These are phyloP conservation scores for Lasioglossum malachurum DNA, from an alignment of 2,888 invertebrate species.

Conservation along the genomic window DNA sequence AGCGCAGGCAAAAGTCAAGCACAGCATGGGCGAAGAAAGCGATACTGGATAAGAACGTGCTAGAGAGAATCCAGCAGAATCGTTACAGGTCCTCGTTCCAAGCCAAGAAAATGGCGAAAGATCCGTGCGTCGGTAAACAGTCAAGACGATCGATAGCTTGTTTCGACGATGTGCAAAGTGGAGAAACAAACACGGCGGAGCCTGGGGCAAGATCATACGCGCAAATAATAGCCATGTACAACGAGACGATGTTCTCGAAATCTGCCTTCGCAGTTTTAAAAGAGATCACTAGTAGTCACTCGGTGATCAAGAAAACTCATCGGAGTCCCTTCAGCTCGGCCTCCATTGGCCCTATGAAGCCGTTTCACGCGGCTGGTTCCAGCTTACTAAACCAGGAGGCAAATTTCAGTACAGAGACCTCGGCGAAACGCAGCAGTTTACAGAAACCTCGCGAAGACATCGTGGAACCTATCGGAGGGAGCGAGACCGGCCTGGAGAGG, in stretches of 20 bases:
- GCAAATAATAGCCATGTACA: slow-evolving; percentile 59
- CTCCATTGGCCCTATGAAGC: not conserved
- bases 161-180: not conserved
- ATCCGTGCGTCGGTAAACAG: not conserved
- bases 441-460: not conserved
- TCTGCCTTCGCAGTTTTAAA: not conserved
- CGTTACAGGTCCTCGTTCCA: not conserved
- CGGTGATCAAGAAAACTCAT: slow-evolving; percentile 7
- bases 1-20: slow-evolving; percentile 11
- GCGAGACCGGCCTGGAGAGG: not conserved
- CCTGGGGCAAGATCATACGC: slow-evolving; percentile 52
- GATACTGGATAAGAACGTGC: not conserved
- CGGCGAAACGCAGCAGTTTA: too few species aligned
- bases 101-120: not conserved
- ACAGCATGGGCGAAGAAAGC: slow-evolving; percentile 18
- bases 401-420: not conserved
- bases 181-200: not conserved
- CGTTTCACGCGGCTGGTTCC: not conserved
- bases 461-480: too few species aligned
- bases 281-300: slow-evolving; percentile 3
- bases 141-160: not conserved
- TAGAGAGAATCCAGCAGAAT: not conserved
- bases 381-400: not conserved
- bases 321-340: slow-evolving; percentile 55
- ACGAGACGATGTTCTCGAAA: slow-evolving; percentile 26